These are phyloP conservation scores for Drosophila sproati DNA, from an alignment of 1,140 invertebrate genomes.

Conservation along the genomic window DNA sequence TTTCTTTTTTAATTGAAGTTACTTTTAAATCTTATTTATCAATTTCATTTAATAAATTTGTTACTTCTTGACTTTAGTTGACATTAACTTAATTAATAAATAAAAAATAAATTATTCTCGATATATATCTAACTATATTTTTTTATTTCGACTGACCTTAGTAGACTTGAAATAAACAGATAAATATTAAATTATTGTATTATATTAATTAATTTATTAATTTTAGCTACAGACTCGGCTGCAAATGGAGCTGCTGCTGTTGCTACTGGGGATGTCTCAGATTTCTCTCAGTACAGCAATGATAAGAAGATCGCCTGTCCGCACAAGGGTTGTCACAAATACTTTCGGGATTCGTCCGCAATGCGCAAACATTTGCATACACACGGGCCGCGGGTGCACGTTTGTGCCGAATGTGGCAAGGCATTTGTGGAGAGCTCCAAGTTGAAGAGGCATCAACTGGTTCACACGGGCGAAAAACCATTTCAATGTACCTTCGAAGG, in stretches of 20 bases:
- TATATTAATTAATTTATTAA: neutral
- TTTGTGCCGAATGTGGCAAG: constrained; percentile 99
- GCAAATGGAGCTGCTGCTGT: neutral
- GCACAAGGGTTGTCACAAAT: constrained; percentile 97
- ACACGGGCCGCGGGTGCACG: constrained; percentile 97
- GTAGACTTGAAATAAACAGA: no score
- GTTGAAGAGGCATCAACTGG: constrained; percentile 96
- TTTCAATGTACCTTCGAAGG: constrained; percentile 99
- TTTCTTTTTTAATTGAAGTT: no score
- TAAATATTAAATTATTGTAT: neutral
- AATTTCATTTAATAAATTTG: no score
- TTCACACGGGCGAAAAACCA: constrained; percentile 98
- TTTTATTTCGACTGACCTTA: no score
- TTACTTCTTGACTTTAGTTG: no score
- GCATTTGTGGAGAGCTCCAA: constrained; percentile 99
- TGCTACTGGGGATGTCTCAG: constrained; percentile 5
- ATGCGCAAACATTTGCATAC: constrained; percentile 99
- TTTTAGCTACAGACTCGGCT: constrained; percentile 10
- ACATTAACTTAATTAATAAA: no score
- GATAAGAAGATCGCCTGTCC: constrained; percentile 91
- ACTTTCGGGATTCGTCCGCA: constrained; percentile 98
- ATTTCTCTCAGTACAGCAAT: constrained; percentile 29
- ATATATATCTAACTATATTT: no score
- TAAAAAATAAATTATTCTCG: no score
- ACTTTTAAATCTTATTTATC: no score